A percentile compares a stretch with the other conserved stretches of the same genome.
Conservation (phyloP, 2,797 vertebrate genomes). For the Steatocranus sp. region DNA sequence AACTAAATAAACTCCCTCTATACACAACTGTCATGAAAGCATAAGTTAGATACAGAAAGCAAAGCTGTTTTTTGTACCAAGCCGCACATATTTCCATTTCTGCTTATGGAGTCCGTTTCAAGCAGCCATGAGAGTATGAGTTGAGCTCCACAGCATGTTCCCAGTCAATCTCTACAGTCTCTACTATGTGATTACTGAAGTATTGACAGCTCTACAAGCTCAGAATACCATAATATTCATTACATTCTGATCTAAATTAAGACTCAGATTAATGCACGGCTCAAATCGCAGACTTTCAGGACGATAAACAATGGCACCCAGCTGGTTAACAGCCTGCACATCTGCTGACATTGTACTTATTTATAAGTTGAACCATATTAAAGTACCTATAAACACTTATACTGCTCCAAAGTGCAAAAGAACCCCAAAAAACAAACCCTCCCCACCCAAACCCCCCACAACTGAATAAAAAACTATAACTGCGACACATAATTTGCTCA, state of each 20-base stretch:
- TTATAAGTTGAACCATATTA: background rate
- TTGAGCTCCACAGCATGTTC: background rate
- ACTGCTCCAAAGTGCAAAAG: background rate
- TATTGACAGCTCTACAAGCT: background rate
- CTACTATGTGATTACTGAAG: background rate
- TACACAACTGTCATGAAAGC: background rate
- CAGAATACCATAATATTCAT: background rate
- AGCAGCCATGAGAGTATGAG: background rate
- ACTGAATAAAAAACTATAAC: background rate
- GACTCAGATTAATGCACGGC: background rate
- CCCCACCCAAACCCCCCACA: background rate
- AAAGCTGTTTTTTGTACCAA: background rate
- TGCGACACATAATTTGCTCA: background rate
- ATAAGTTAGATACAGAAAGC: background rate
- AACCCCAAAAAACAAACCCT: rapidly evolving
- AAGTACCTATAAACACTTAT: background rate
- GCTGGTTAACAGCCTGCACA: background rate
- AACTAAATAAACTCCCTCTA: background rate
- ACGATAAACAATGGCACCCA: background rate
- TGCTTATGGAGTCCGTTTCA: background rate
- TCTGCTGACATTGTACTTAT: background rate
- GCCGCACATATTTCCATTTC: background rate
- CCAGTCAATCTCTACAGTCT: background rate
- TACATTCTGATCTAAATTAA: background rate
- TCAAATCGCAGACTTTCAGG: background rate